Evolutionary conservation across 2,797 vertebrate species (phyloP).

Genomic region (Mionectes olivaceus): DNA sequence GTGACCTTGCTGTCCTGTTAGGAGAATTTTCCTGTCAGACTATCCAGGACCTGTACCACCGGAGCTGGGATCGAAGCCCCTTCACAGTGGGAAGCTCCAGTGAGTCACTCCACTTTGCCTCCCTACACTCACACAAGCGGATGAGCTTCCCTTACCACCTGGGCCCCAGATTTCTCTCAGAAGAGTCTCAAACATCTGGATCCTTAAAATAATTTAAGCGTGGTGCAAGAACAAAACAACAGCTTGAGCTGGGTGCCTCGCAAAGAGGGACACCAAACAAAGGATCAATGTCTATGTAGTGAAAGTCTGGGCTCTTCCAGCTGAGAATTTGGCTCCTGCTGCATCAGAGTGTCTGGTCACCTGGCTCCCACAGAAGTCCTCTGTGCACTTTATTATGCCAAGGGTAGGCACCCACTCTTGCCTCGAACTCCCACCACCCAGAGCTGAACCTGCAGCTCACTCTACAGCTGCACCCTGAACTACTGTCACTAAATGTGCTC

Average conservation of each 20-base stretch:
- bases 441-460: not conserved
- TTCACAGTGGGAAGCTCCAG: not conserved
- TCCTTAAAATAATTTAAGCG: not conserved
- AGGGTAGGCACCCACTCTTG: not conserved
- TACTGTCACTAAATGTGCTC: not conserved
- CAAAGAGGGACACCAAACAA: not conserved
- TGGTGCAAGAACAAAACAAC: not conserved
- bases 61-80: rapidly evolving
- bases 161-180: not conserved
- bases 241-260: not conserved
- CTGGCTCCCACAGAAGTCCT: not conserved
- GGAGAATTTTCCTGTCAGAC: not conserved
- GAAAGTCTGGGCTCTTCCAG: not conserved
- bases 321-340: not conserved
- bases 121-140: not conserved
- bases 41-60: not conserved
- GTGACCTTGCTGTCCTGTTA: not conserved
- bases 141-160: not conserved
- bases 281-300: not conserved
- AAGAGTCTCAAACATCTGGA: not conserved
- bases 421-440: rapidly evolving
- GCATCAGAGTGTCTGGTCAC: not conserved
- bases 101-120: rapidly evolving
- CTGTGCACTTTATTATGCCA: not conserved
- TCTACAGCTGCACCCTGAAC: not conserved